phyloP scores from a whole-genome alignment of 2,797 vertebrate genomes.

The Eulemur albifrons region DNA sequence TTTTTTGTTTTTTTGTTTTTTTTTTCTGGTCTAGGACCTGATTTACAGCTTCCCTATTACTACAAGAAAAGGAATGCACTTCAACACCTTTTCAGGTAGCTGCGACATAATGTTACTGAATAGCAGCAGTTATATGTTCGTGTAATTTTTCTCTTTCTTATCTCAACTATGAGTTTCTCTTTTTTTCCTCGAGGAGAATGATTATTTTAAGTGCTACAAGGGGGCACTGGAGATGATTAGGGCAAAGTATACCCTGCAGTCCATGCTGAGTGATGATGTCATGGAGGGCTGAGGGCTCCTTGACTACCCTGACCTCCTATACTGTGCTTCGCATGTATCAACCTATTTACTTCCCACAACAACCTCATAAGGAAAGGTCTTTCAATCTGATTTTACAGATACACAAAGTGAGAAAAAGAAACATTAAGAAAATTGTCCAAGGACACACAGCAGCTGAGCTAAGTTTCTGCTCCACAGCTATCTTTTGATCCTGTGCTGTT shows the following conservation, averaged over 20 bases:
- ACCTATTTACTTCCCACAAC: neutral
- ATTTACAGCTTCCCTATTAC: neutral
- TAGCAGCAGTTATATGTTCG: fast-evolving
- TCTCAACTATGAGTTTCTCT: neutral
- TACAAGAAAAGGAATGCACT: neutral
- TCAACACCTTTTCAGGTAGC: neutral
- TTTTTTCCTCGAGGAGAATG: neutral
- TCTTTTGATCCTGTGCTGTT: neutral
- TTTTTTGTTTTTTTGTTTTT: neutral
- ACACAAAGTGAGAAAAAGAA: neutral
- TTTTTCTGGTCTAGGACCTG: neutral
- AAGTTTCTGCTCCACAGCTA: neutral
- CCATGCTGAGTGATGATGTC: neutral
- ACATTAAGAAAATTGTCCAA: neutral
- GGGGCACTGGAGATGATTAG: neutral
- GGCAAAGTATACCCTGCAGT: neutral
- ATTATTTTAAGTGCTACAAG: neutral
- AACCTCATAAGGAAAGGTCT: neutral
- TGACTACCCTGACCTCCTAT: neutral
- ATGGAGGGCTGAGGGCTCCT: neutral
- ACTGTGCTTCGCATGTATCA: neutral
- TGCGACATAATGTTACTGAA: neutral
- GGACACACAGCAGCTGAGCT: neutral
- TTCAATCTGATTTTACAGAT: neutral
- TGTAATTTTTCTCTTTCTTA: neutral